Evolutionary conservation across 2,113 vertebrate genomes (phyloP), one percentile per base, ranked within the genome.

Genomic region (Gallinago jamesoni): DNA sequence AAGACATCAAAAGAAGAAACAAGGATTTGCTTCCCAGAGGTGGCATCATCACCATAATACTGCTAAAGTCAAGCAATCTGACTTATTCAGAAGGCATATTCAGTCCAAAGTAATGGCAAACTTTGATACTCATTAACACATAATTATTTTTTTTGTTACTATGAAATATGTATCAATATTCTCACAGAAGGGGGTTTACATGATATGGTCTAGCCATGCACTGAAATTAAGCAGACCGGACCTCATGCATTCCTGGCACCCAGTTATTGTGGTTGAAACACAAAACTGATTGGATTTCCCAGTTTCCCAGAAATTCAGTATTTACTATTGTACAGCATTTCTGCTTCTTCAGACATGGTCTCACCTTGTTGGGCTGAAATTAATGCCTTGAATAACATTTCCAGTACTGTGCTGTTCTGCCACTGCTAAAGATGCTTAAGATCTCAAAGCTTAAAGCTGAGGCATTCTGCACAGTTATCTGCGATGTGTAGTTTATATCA

Each of bases 121-220:
- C 18, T 1, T 0, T 43, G 20, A 22, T 35, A 43, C 18, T 53
- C 13, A 9, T 64, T 43, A 45, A 67, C 8, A 39, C 14, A 27
- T 41, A 6, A 37, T 75, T 69, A 41, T 3, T 11, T 84, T 5
- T 64, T 62, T 89, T 89, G 19, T 14, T 74, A 13, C 12, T 41
- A 3, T 47, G 45, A 73, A 62, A 30, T 57, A 18, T 19, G 12
- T 21, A 56, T 31, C n/a, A 82, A 33, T 64, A 84, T 87, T 62
- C 5, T 72, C 18, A 59, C 0, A 0, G 33, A 45, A 75, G n/a
- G 25, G 2, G 52, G 6, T 16, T 31, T 81, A 19, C 30, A 30
- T 56, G 10, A 17, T 55, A 12, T 60, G 9, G 8, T 66, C 11
- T 57, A 68, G 5, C 8, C 11, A 24, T 22, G 10, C 14, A 41